Evolutionary conservation across 2,888 invertebrate genomes (phyloP).

Genomic region (Drosophila phalerata): DNA sequence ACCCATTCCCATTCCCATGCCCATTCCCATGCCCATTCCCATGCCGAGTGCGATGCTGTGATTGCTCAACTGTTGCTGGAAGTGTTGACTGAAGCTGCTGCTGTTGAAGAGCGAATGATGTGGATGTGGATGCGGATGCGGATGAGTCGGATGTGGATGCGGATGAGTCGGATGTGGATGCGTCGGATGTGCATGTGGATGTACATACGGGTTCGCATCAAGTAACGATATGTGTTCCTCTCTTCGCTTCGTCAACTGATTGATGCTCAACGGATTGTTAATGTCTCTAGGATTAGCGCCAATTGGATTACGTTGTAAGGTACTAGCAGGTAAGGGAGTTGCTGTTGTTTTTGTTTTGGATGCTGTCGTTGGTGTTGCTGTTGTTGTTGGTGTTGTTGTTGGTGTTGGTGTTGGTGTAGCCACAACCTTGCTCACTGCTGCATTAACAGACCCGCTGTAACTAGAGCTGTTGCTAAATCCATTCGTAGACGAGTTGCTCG

Average conservation of each 20-base stretch:
- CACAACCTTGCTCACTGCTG: slow-evolving; percentile 7
- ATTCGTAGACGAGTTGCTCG: slow-evolving; percentile 38
- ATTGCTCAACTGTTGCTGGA: slow-evolving; percentile 82
- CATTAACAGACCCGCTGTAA: slow-evolving; percentile 66
- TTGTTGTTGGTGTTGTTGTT: not conserved
- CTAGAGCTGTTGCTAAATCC: slow-evolving; percentile 56
- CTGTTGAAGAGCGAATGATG: slow-evolving; percentile 68
- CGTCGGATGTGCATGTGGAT: slow-evolving; percentile 35
- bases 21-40: slow-evolving; percentile 50
- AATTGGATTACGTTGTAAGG: slow-evolving; percentile 89
- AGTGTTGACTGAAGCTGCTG: slow-evolving; percentile 82
- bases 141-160: slow-evolving; percentile 33
- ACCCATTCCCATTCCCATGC: slow-evolving; percentile 43
- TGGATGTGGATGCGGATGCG: slow-evolving; percentile 3
- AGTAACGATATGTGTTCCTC: slow-evolving; percentile 54
- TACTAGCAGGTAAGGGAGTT: slow-evolving; percentile 6
- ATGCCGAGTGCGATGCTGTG: slow-evolving; percentile 34
- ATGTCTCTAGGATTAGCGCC: slow-evolving; percentile 96
- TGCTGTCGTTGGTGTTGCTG: not conserved
- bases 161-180: slow-evolving; percentile 16
- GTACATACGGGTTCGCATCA: slow-evolving; percentile 22
- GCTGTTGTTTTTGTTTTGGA: not conserved
- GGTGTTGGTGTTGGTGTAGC: not conserved
- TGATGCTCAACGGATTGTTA: slow-evolving; percentile 96
- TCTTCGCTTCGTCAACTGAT: slow-evolving; percentile 92